These are phyloP conservation scores for Heliopora coerulea DNA, from an alignment of 92 coral and sea anemone genomes.

Conservation along the genomic window DNA sequence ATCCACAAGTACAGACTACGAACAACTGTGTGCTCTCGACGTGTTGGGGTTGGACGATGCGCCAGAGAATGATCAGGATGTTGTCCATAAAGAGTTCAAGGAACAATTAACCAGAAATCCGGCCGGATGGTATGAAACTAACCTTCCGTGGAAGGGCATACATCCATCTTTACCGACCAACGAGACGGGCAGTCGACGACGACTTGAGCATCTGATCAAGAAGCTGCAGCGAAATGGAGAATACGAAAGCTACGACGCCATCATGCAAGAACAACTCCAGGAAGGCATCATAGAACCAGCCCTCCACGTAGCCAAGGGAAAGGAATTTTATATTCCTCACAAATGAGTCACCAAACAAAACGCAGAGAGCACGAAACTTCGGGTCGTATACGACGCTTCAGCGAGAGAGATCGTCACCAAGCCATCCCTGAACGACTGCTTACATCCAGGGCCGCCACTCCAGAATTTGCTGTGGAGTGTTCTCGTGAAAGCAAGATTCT, in stretches of 20 bases:
- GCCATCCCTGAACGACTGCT: background rate
- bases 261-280: background rate
- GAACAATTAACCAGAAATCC: slow-evolving; percentile 17
- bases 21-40: slow-evolving; percentile 5
- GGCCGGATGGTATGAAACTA: slow-evolving; percentile 34
- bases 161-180: slow-evolving; percentile 22
- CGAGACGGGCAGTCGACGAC: slow-evolving; percentile 7
- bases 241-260: background rate
- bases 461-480: background rate
- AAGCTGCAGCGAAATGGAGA: background rate
- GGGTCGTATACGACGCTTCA: slow-evolving; percentile 27
- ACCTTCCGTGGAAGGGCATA: slow-evolving; percentile 24
- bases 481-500: background rate
- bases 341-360: slow-evolving; percentile 10
- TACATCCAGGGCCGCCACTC: background rate
- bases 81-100: background rate
- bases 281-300: slow-evolving; percentile 9
- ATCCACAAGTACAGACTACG: slow-evolving; percentile 10
- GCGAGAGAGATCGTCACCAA: background rate
- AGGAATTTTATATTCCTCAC: slow-evolving; percentile 27
- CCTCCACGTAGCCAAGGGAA: background rate
- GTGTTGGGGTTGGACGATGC: slow-evolving; percentile 13
- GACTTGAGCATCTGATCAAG: background rate
- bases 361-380: slow-evolving; percentile 9
- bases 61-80: slow-evolving; percentile 1